Evolutionary conservation across 2,888 invertebrate species (phyloP).

Genomic region (Eucera pruinosa): DNA sequence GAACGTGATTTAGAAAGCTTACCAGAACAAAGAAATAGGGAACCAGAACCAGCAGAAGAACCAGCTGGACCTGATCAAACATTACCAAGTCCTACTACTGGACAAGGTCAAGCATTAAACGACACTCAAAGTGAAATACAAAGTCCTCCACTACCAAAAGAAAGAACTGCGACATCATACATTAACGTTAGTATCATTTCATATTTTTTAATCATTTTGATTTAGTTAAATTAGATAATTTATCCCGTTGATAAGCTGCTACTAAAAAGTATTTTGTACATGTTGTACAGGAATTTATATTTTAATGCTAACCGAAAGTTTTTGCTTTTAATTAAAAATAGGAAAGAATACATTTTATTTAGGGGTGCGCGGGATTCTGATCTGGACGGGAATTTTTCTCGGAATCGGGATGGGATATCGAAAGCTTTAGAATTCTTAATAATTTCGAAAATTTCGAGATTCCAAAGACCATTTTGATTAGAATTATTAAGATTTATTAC

Average conservation of each 20-base stretch:
- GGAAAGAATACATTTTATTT: no score
- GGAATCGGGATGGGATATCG: no score
- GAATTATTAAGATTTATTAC: no score
- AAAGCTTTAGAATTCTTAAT: no score
- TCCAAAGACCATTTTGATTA: no score
- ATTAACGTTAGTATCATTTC: slow-evolving; percentile 85
- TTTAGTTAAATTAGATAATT: neutral
- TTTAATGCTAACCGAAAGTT: neutral
- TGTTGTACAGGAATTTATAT: neutral
- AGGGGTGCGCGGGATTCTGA: no score
- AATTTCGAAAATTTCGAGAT: no score
- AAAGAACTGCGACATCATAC: slow-evolving; percentile 88
- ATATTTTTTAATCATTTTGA: neutral
- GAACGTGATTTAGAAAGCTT: slow-evolving; percentile 80
- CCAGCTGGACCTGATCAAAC: slow-evolving; percentile 86
- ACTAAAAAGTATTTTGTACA: neutral
- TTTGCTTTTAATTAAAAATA: neutral
- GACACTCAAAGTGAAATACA: slow-evolving; percentile 82
- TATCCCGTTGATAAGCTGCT: neutral
- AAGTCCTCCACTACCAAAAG: slow-evolving; percentile 85
- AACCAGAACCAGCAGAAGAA: slow-evolving; percentile 86
- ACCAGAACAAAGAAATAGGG: slow-evolving; percentile 83
- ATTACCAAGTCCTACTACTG: slow-evolving; percentile 83
- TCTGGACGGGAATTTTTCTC: no score
- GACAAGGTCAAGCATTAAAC: slow-evolving; percentile 83